These are phyloP conservation scores for Genyomyrus donnyi DNA, from an alignment of 2,113 vertebrate genomes.

Conservation along the genomic window DNA sequence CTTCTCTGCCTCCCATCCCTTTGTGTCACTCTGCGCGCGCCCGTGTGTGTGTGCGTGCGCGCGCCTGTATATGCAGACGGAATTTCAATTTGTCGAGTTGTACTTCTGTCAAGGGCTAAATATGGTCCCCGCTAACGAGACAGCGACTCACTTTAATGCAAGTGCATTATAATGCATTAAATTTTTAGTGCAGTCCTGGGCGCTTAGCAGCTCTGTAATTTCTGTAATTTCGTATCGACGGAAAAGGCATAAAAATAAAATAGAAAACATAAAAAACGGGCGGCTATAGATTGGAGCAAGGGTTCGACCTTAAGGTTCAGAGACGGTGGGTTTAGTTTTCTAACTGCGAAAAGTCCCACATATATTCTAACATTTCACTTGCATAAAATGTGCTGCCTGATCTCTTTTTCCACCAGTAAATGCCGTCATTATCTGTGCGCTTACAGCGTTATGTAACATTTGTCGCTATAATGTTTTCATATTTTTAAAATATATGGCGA, in stretches of 20 bases:
- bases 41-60: neutral
- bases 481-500: neutral
- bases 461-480: neutral
- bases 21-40: slow-evolving; percentile 11
- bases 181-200: neutral
- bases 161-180: neutral
- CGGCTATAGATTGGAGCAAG: neutral
- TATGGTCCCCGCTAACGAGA: neutral
- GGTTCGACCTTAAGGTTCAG: neutral
- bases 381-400: neutral
- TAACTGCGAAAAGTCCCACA: neutral
- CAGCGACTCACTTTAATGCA: neutral
- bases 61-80: neutral
- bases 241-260: neutral
- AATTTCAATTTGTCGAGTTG: slow-evolving; percentile 3
- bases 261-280: neutral
- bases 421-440: neutral
- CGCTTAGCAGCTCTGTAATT: neutral
- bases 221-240: neutral
- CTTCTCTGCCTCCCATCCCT: slow-evolving; percentile 27
- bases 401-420: neutral
- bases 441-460: neutral
- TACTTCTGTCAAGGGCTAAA: neutral
- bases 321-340: neutral
- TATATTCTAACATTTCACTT: neutral